Conservation (phyloP, 2,888 invertebrate species). For the Cabera pusaria region DNA sequence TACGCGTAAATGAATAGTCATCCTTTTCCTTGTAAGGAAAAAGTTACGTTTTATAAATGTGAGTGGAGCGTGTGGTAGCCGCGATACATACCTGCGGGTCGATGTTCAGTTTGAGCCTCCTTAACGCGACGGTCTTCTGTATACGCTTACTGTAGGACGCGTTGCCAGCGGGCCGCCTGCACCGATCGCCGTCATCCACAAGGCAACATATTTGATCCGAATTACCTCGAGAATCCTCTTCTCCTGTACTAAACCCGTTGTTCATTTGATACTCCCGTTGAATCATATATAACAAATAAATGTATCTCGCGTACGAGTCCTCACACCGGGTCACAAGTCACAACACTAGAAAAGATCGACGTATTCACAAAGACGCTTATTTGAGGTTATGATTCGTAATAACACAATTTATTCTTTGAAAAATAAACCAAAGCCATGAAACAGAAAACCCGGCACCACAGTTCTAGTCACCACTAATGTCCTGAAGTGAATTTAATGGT, state of each 20-base stretch:
- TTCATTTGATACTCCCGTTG: conserved; percentile 85
- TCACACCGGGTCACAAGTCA: conserved; percentile 58
- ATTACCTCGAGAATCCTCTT: conserved; percentile 94
- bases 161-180: conserved; percentile 94
- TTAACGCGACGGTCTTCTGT: conserved; percentile 96
- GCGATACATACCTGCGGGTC: conserved; percentile 82
- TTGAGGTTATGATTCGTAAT: conserved; percentile 74
- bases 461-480: conserved; percentile 38
- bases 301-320: conserved; percentile 55
- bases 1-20: conserved; percentile 16
- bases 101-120: conserved; percentile 93
- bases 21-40: conserved; percentile 14
- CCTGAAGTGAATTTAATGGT: conserved; percentile 36
- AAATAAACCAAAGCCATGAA: conserved; percentile 51
- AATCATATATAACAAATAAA: conserved; percentile 79
- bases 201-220: conserved; percentile 96
- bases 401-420: conserved; percentile 59
- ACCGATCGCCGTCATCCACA: conserved; percentile 94
- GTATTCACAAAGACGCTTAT: conserved; percentile 68
- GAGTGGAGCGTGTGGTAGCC: conserved; percentile 5
- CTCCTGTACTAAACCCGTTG: conserved; percentile 96
- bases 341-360: conserved; percentile 55
- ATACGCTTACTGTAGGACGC: conserved; percentile 98
- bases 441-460: conserved; percentile 36
- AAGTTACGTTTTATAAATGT: conserved; percentile 24